phyloP scores from a whole-genome alignment of 2,113 vertebrate genomes.

The Suricata suricatta region DNA sequence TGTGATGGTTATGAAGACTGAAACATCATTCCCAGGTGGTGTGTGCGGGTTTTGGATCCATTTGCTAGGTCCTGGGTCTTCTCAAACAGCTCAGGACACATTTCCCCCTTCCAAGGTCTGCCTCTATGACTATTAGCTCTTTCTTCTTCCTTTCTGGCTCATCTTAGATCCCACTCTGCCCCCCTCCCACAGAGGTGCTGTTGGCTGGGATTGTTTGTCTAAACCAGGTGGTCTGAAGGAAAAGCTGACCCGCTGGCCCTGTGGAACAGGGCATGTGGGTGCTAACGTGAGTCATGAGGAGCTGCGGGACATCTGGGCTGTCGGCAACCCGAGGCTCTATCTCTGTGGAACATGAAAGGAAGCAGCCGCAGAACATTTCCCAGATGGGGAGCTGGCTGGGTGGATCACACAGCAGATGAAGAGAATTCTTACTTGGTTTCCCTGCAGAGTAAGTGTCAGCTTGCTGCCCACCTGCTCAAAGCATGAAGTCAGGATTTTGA shows the following conservation, averaged over 20 bases:
- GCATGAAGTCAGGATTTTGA: neutral
- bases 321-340: constrained; percentile 77
- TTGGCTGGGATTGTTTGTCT: constrained; percentile 73
- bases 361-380: neutral
- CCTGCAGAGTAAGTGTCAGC: constrained; percentile 42
- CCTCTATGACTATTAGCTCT: neutral
- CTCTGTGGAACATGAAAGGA: constrained; percentile 55
- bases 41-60: neutral
- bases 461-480: constrained; percentile 19
- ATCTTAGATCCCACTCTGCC: neutral
- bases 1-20: neutral
- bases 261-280: constrained; percentile 76
- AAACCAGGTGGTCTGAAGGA: constrained; percentile 80
- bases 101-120: neutral
- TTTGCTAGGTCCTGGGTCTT: constrained; percentile 1
- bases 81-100: neutral
- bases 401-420: neutral
- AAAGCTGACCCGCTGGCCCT: constrained; percentile 76
- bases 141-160: neutral
- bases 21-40: neutral
- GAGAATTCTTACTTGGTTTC: neutral
- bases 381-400: constrained; percentile 65
- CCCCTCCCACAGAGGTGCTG: constrained; percentile 65
- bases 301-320: constrained; percentile 81
- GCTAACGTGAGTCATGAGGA: constrained; percentile 78